Evolutionary conservation across 92 coral and sea anemone species (phyloP).

Genomic region (Umimayanthus chanpuru): DNA sequence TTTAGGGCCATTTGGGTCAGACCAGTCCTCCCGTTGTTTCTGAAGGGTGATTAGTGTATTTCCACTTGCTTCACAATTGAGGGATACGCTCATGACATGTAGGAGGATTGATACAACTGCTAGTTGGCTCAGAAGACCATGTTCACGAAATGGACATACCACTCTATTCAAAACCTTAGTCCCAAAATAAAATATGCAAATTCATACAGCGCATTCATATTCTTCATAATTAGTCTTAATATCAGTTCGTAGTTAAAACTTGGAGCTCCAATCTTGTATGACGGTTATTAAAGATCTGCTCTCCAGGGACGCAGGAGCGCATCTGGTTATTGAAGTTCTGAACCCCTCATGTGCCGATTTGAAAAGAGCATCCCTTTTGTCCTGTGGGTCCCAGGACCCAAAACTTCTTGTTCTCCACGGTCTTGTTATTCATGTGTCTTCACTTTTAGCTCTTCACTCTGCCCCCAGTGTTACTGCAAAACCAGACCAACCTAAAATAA

Average conservation of each 20-base stretch:
- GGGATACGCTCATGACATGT: no score
- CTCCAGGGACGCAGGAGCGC: background rate
- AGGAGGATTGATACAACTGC: no score
- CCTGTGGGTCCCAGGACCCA: background rate
- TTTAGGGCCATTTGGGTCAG: no score
- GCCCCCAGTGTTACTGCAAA: constrained; percentile 34
- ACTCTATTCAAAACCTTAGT: no score
- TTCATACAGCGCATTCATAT: no score
- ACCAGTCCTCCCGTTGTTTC: background rate
- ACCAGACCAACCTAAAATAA: constrained; percentile 58
- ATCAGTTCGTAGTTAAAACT: no score
- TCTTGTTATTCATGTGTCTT: background rate
- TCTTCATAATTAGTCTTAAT: no score
- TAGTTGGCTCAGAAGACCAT: no score
- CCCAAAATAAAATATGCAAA: no score
- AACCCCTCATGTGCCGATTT: background rate
- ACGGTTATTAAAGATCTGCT: background rate
- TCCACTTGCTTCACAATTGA: no score
- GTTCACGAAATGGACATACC: no score
- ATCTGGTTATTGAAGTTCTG: background rate
- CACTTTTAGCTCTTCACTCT: background rate
- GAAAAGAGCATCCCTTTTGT: background rate
- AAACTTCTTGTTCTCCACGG: background rate
- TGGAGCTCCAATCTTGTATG: background rate
- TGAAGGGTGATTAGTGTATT: background rate